These are phyloP conservation scores for Quadroppia sp. DNA, from an alignment of 2,888 invertebrate species.

Conservation along the genomic window DNA sequence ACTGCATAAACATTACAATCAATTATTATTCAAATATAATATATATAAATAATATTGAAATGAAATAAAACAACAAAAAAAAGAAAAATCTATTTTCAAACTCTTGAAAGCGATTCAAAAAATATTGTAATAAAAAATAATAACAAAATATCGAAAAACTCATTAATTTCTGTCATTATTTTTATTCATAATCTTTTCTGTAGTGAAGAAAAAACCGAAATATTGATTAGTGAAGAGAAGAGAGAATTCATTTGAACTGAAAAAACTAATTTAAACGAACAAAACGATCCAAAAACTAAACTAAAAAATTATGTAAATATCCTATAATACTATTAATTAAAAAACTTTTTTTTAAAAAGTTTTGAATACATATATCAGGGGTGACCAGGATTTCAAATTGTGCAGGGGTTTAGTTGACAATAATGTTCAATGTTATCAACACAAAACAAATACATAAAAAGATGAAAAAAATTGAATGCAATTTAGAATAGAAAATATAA, in stretches of 20 bases:
- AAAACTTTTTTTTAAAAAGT: slow-evolving; percentile 32
- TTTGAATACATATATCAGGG: slow-evolving; percentile 9
- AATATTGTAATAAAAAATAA: neutral
- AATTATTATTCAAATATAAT: neutral
- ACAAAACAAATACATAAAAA: too few relatives aligned
- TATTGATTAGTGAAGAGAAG: slow-evolving; percentile 16
- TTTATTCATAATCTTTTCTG: slow-evolving; percentile 23
- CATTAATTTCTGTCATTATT: slow-evolving; percentile 24
- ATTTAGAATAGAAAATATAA: too few relatives aligned
- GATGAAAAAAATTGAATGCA: too few relatives aligned
- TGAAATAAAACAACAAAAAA: neutral
- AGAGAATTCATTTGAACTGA: slow-evolving; percentile 26
- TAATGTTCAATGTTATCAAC: too few relatives aligned
- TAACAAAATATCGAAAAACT: slow-evolving; percentile 26
- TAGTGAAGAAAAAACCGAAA: slow-evolving; percentile 10
- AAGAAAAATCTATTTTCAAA: neutral
- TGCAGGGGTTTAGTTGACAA: too few relatives aligned
- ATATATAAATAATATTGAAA: neutral
- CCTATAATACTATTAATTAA: slow-evolving; percentile 32
- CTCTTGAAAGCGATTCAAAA: neutral
- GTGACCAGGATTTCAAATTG: too few relatives aligned
- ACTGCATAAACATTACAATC: neutral
- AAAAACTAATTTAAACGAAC: slow-evolving; percentile 30
- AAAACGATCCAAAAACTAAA: slow-evolving; percentile 13
- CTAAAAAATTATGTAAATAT: slow-evolving; percentile 28